phyloP scores from a whole-genome alignment of 2,797 vertebrate genomes.

The Lepus townsendii region DNA sequence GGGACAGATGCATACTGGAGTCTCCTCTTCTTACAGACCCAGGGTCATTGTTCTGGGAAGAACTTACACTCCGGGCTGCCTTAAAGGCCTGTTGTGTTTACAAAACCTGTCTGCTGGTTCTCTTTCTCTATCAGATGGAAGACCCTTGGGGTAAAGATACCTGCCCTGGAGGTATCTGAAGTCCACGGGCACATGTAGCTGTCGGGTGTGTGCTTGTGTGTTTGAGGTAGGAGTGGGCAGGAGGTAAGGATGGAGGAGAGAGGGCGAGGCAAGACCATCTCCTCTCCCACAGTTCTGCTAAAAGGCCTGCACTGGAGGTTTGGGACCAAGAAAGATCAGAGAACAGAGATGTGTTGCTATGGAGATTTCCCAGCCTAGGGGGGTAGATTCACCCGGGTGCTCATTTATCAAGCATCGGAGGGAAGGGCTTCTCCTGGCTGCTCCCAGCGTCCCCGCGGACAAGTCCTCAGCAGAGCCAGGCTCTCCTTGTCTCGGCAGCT shows the following conservation, averaged over 20 bases:
- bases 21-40: not conserved
- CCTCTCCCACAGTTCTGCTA: not conserved
- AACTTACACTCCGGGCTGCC: not conserved
- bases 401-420: not conserved
- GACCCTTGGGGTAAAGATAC: not conserved
- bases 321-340: conserved; percentile 18
- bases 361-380: conserved; percentile 51
- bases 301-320: conserved; percentile 35
- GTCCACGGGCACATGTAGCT: accelerated
- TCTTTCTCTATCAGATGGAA: not conserved
- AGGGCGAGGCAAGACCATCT: not conserved
- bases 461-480: not conserved
- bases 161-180: not conserved
- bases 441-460: not conserved
- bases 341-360: conserved; percentile 43
- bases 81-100: not conserved
- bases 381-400: not conserved
- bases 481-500: not conserved
- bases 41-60: not conserved
- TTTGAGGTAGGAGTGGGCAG: not conserved
- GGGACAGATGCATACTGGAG: not conserved
- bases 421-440: not conserved
- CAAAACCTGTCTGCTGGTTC: not conserved
- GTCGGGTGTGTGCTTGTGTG: not conserved
- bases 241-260: not conserved